Percentiles rank a stretch among this genome's conserved stretches.
These are phyloP conservation scores for Protophormia terraenovae DNA, from an alignment of 2,888 invertebrate genomes.

Conservation along the genomic window DNA sequence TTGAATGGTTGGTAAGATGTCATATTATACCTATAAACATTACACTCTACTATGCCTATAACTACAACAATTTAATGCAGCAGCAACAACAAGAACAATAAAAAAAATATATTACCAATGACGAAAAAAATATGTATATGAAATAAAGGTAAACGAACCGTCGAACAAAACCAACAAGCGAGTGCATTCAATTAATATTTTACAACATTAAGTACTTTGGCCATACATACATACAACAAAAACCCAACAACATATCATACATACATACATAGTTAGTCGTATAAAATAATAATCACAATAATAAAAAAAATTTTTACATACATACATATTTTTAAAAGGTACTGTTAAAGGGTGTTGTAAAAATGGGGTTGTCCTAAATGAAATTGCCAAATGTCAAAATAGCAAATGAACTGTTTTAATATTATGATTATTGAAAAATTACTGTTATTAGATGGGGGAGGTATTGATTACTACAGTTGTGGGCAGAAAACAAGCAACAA, in stretches of 20 bases:
- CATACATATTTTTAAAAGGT: neutral
- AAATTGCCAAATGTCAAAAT: neutral
- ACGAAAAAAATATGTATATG: neutral
- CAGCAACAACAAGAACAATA: slow-evolving; percentile 13
- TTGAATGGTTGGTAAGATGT: neutral
- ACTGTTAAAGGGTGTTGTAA: slow-evolving; percentile 24
- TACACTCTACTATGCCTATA: neutral
- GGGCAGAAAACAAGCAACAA: too few relatives aligned
- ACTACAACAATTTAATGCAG: slow-evolving; percentile 38
- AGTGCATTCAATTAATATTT: slow-evolving; percentile 66
- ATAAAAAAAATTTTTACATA: neutral
- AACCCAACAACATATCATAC: slow-evolving; percentile 14
- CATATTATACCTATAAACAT: neutral
- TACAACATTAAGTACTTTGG: slow-evolving; percentile 65
- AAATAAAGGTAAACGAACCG: slow-evolving; percentile 61
- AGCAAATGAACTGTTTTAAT: neutral
- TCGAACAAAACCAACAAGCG: slow-evolving; percentile 27
- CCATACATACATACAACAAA: slow-evolving; percentile 20
- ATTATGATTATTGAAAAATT: neutral
- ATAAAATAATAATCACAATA: slow-evolving; percentile 33
- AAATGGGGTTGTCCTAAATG: neutral
- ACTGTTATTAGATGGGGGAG: neutral
- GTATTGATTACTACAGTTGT: neutral
- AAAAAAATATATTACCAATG: slow-evolving; percentile 21
- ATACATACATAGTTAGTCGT: neutral